Percentiles rank a stretch among this genome's conserved stretches.
These are phyloP conservation scores for Cebus imitator DNA, from an alignment of 2,113 vertebrate species.

Conservation along the genomic window DNA sequence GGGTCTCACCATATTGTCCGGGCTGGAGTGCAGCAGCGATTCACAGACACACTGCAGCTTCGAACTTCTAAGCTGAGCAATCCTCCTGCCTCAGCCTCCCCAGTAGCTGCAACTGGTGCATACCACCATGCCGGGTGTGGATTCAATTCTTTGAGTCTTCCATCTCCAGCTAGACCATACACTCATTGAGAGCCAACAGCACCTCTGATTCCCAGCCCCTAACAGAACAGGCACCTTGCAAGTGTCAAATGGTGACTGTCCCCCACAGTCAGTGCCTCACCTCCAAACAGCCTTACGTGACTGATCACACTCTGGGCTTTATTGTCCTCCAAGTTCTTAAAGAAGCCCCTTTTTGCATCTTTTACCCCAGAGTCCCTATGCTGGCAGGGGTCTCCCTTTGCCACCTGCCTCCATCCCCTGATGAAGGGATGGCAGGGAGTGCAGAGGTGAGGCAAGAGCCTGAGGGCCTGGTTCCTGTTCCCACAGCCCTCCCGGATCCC, in stretches of 20 bases:
- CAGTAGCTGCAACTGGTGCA: not conserved
- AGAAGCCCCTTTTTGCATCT: not conserved
- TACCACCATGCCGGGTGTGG: not conserved
- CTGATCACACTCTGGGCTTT: not conserved
- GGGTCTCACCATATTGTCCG: not conserved
- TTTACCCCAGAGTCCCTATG: not conserved
- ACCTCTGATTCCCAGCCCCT: not conserved
- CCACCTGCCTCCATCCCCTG: not conserved
- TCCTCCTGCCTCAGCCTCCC: not conserved
- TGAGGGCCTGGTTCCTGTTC: no score
- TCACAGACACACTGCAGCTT: not conserved
- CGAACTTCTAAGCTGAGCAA: not conserved
- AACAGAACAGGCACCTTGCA: not conserved
- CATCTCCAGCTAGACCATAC: not conserved
- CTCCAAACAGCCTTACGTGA: not conserved
- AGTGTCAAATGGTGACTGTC: not conserved
- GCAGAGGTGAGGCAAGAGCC: not conserved
- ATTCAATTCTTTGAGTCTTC: not conserved
- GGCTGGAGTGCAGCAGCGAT: not conserved
- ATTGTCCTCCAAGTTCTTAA: not conserved
- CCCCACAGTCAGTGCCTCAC: not conserved
- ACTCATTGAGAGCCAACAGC: not conserved
- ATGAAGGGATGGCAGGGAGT: not conserved
- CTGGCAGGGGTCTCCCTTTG: not conserved
- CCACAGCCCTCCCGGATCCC: not conserved